Base-by-base conservation (phyloP, 2,797 vertebrate species). In the Chaetodon trifasciatus region DNA sequence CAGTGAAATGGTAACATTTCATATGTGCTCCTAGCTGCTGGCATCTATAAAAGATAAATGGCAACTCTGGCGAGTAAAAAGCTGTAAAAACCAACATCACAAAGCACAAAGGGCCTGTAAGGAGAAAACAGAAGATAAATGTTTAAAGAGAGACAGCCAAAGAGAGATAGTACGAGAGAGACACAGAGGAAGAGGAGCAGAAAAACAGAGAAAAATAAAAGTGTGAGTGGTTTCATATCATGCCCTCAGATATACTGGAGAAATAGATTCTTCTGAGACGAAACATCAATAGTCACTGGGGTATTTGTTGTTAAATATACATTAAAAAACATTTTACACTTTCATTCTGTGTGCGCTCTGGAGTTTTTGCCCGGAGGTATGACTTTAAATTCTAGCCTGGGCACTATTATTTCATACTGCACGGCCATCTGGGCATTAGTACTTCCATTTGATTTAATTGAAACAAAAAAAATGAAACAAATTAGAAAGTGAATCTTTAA, bases 281-380 rank as follows among this genome's bases (percentile, higher is more conserved):
- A 95, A 95, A 96, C 97, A 97, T 97, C 97, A 97, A 97, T 97
- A 97, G 97, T 97, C 96, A 96, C 96, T 93, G 95, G 96, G 96
- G 96, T 95, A 95, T 97, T 96, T 96, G 96, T 96, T 97, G 97
- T 98, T 97, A 99, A 98, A 98, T 98, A 99, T 99, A 98, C 97
- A 99, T 98, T 97, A 98, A 97, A 98, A 98, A 98, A 97, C 96
- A 97, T 97, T 98, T 97, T 96, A 96, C 94, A 96, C 97, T 99
- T 99, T 97, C 97, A 98, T 98, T 98, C 96, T 95, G 92, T 96
- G 95, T 92, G 96, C 94, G 95, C 96, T 94, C 94, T 96, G 95
- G 96, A 96, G 86, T 92, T 97, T 96, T 97, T 95, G 97, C 97
- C 97, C 96, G 93, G 92, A 99, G 97, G 97, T 97, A 97, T 92